A percentile compares a stretch with the other conserved stretches of the same genome.
These are phyloP conservation scores for Xyrichtys novacula DNA, from an alignment of 2,797 vertebrate species.

Conservation along the genomic window DNA sequence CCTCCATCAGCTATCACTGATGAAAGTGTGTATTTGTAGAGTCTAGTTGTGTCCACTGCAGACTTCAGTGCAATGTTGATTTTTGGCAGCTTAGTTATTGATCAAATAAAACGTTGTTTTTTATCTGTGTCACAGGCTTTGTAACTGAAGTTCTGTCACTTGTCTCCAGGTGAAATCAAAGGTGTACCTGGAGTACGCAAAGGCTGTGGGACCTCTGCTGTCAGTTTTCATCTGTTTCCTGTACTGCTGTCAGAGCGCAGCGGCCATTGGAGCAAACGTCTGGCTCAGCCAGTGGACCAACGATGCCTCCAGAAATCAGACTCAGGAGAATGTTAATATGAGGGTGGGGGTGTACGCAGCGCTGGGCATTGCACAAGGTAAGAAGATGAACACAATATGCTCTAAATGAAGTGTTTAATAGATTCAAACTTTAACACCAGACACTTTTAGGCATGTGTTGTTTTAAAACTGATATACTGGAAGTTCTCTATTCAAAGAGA, in stretches of 20 bases:
- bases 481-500: not conserved
- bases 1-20: too few relatives aligned
- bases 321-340: constrained; percentile 77
- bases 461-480: not conserved
- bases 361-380: constrained; percentile 94
- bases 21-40: too few relatives aligned
- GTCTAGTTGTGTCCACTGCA: too few relatives aligned
- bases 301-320: constrained; percentile 78
- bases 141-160: not conserved
- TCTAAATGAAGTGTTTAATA: not conserved
- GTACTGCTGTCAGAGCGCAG: constrained; percentile 91
- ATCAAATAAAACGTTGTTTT: too few relatives aligned
- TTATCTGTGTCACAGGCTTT: too few relatives aligned
- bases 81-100: too few relatives aligned
- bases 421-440: not conserved
- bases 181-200: constrained; percentile 93
- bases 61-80: too few relatives aligned
- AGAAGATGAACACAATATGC: constrained; percentile 31
- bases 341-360: constrained; percentile 93
- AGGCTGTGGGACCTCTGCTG: constrained; percentile 87
- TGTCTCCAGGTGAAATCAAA: constrained; percentile 88
- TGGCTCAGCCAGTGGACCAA: constrained; percentile 97
- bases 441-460: not conserved
- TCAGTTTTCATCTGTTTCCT: constrained; percentile 89
- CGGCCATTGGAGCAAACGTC: constrained; percentile 91